Base-by-base conservation (phyloP, 2,113 vertebrate species). In the Eulacestoma nigropectus region DNA sequence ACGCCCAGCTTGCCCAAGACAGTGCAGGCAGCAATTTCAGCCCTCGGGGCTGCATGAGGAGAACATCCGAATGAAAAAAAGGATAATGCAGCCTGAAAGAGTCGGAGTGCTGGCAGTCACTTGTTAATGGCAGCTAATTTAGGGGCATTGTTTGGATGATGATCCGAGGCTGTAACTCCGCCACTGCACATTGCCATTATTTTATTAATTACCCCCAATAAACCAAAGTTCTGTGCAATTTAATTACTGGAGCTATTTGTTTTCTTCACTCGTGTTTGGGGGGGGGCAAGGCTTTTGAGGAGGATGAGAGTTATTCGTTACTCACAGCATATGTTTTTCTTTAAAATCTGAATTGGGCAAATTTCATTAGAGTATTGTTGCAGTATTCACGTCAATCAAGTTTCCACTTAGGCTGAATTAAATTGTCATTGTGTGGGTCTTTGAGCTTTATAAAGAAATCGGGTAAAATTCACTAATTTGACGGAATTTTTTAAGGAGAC, bases 221-320 rank as follows among this genome's bases (percentile, higher is more conserved):
- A 95, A 94, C 50, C 46, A 55, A n/a, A n/a, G 4, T 76, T 42
- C 27, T 2, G 64, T 32, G 82, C 83, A 35, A 63, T 88, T 90
- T 93, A 96, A 95, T 93, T 74, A 86, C 70, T 18, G 35, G 20
- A 90, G 35, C 67, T 59, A 11, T 93, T 95, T 95, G 72, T 94
- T 96, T 93, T 52, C 84, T 77, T 86, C 27, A 6, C 23, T 85
- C 11, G 18, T 50, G 39, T 81, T 90, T 79, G 35, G 63, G 67
- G 35, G 63, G 67, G 72, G 76, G 6, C 18, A 35, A 86, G 42
- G 63, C 22, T 92, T 60, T 50, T 46, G 72, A 94, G 79, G 83
- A 74, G 80, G 78, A 46, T 47, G 59, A 60, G 70, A 69, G 69
- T 47, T 73, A 3, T 35, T 91, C 12, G 4, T 84, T 86, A 77